Evolutionary conservation across 1,140 invertebrate genomes (phyloP).

Genomic region (Onthophagus taurus): DNA sequence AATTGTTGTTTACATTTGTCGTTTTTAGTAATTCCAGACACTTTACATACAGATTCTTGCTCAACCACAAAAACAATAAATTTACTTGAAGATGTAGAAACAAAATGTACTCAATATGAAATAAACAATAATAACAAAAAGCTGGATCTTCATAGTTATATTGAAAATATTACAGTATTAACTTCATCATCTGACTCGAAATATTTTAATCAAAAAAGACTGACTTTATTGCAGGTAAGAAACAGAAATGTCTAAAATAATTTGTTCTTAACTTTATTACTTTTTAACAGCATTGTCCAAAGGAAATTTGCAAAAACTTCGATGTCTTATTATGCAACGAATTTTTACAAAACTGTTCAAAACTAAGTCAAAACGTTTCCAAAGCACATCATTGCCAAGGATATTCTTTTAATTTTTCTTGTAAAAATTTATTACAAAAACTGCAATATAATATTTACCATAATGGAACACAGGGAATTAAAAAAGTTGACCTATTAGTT

Average conservation of each 20-base stretch:
- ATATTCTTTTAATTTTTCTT: constrained; percentile 2
- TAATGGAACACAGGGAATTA: constrained; percentile 48
- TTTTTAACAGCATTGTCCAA: constrained; percentile 41
- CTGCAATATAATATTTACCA: constrained; percentile 46
- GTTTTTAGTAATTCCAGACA: constrained; percentile 38
- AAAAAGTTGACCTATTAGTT: constrained; percentile 38
- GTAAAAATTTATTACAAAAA: constrained; percentile 37
- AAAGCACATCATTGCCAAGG: neutral
- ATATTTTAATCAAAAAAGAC: no score
- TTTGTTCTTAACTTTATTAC: constrained; percentile 18
- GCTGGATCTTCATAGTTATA: constrained; percentile 8
- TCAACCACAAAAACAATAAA: constrained; percentile 34
- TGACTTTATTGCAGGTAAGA: no score
- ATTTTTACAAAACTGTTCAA: constrained; percentile 26
- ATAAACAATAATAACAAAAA: constrained; percentile 32
- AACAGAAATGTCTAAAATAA: constrained; percentile 24
- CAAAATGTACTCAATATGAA: constrained; percentile 37
- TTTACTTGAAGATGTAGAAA: constrained; percentile 39
- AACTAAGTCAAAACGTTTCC: neutral
- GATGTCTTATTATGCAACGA: constrained; percentile 37
- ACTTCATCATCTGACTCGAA: no score
- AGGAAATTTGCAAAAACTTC: constrained; percentile 40
- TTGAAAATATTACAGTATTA: constrained; percentile 35
- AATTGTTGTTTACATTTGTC: no score
- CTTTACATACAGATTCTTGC: constrained; percentile 38